Base-by-base conservation (phyloP, 2,888 invertebrate genomes). In the Clunio marinus region DNA sequence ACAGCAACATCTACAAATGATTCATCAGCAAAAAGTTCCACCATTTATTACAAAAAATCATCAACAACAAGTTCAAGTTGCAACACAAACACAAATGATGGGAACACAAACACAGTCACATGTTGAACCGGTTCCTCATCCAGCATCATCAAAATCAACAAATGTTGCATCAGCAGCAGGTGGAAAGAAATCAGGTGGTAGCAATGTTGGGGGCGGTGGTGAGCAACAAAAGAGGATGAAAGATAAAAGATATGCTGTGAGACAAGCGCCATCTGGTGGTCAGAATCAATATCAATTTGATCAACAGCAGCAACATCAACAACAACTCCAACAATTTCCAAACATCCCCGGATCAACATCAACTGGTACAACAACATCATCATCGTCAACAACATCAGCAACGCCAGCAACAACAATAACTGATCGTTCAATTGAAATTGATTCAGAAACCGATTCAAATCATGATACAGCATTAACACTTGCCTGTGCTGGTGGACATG, bases 391-490 rank as follows among this genome's bases (percentile, higher is more conserved):
- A n/a, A n/a, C n/a, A n/a, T n/a, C n/a, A n/a, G n/a, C 70, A 69
- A 35, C 51, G 41, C 4, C 67, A 57, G 15, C 69, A 60, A 7
- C 45, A 69, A 80, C 82, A 71, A 80, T 81, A 70, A 83, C 86
- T 72, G 87, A 86, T 77, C 86, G 86, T 72, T 86, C 87, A 73
- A 90, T 94, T 83, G 96, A 98, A 78, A 90, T 99, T 71, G 96
- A 99, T 81, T 94, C 95, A 5, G 95, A 96, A 82, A 99, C 98
- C 0, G 98, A 99, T 80, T 94, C 93, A 74, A 98, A 98, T 83
- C 96, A 96, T 80, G 99, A 99, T 81, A 99, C 99, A 2, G 97
- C 98, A 68, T 83, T 99, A 69, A 98, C 98, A 35, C 83, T 99
- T 70, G 98, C 98, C 59, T 97, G 96, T 80, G 94, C 96, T 70